Base-by-base conservation (phyloP, 2,113 vertebrate species). In the Ceyx margarethae region DNA sequence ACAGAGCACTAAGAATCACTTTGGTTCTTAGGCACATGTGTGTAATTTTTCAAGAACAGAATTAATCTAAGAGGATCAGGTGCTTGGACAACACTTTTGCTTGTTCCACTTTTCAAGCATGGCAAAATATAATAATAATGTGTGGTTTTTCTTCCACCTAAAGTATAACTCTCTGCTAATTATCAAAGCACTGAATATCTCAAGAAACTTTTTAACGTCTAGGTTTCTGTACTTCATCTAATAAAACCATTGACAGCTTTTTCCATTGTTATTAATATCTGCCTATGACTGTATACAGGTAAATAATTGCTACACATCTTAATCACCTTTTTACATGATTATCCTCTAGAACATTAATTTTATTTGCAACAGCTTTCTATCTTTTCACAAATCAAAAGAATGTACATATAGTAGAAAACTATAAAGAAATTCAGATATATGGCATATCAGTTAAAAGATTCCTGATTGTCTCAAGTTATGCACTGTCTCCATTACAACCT, bases 381-480 rank as follows among this genome's bases (percentile, higher is more conserved):
- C n/a, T 84, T 82, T 81, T 64, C 20, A 54, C 1, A 9, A 65
- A 87, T 22, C 31, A 75, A 82, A 89, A 9, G 33, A 81, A 81
- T 17, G 21, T 69, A 58, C n/a, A 82, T 35, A 35, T 25, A 51
- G 16, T 13, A 78, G 35, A 74, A 91, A 82, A 11, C 40, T 53
- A 53, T 3, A 87, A 28, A 77, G 33, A 79, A 87, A 91, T 80
- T 77, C 74, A 90, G 28, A 51, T 61, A 72, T 5, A 46, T 5
- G 8, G 9, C 28, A 53, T 31, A 46, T 85, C 78, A 62, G 29
- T 31, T 92, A 56, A 93, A 87, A 85, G 19, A 53, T 65, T 72
- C 62, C 35, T 66, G 17, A 91, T 85, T 93, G 72, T 89, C 53
- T 94, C 76, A 87, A 29, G 64, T 82, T 95, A 87, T 65, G 65